A percentile compares a stretch with the other conserved stretches of the same genome.
phyloP scores from a whole-genome alignment of 2,888 invertebrate genomes.

The Archips crataeganus region DNA sequence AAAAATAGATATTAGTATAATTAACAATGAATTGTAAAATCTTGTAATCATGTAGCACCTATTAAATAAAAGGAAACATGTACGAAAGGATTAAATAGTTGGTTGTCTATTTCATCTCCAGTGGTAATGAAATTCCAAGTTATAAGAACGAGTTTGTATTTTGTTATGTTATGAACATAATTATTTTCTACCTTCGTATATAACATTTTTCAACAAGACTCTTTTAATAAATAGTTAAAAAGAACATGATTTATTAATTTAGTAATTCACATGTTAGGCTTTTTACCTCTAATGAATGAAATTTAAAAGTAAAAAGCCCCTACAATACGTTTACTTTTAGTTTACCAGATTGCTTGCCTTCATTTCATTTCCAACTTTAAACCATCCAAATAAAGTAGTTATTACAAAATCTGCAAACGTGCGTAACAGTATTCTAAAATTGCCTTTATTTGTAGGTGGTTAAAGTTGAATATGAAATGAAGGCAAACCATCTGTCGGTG shows the following conservation, averaged over 20 bases:
- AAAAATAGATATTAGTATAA: slow-evolving; percentile 7
- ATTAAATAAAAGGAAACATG: slow-evolving; percentile 25
- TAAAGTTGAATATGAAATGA: no score
- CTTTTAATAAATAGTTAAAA: slow-evolving; percentile 41
- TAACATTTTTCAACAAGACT: slow-evolving; percentile 39
- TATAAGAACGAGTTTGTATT: slow-evolving; percentile 33
- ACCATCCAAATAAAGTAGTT: no score
- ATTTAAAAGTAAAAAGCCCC: no score
- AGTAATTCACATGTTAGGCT: neutral
- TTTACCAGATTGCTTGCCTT: no score
- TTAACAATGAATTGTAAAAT: slow-evolving; percentile 40
- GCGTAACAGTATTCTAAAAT: no score
- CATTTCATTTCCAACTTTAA: no score
- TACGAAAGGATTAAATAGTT: slow-evolving; percentile 20
- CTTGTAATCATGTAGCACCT: slow-evolving; percentile 40
- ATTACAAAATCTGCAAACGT: no score
- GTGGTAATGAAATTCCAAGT: slow-evolving; percentile 35
- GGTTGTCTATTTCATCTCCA: slow-evolving; percentile 5
- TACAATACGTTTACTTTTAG: no score
- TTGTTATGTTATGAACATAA: slow-evolving; percentile 39
- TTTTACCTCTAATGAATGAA: neutral
- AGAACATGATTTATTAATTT: slow-evolving; percentile 20
- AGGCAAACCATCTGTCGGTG: no score
- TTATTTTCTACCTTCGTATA: slow-evolving; percentile 42
- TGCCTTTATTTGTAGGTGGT: no score